These are phyloP conservation scores for Apotomis capreana DNA, from an alignment of 2,888 invertebrate species.

Conservation along the genomic window DNA sequence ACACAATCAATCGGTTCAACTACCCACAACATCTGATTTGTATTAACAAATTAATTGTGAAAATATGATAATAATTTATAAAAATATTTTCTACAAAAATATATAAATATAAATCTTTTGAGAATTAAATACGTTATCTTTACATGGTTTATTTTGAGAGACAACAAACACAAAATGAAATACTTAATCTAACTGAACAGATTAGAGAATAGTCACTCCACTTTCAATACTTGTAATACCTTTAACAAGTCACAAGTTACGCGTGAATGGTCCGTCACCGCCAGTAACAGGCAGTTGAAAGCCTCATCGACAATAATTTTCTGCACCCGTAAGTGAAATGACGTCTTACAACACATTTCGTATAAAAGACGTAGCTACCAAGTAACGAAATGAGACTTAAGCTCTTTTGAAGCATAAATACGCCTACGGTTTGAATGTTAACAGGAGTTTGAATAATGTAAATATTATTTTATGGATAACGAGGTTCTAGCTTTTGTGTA, in stretches of 20 bases:
- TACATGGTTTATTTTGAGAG: neutral
- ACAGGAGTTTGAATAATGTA: conserved; percentile 6
- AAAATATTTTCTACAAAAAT: too few relatives aligned
- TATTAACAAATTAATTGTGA: too few relatives aligned
- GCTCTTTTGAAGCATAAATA: neutral
- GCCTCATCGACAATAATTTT: conserved; percentile 32
- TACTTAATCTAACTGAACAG: neutral
- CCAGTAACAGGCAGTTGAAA: conserved; percentile 23
- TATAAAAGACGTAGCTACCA: neutral
- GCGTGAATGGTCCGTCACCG: conserved; percentile 21
- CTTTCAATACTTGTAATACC: conserved; percentile 5
- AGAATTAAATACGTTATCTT: too few relatives aligned
- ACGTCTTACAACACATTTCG: conserved; percentile 12
- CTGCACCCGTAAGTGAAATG: conserved; percentile 30
- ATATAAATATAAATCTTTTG: too few relatives aligned
- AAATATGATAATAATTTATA: too few relatives aligned
- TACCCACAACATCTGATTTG: too few relatives aligned
- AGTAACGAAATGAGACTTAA: neutral
- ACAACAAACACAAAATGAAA: neutral
- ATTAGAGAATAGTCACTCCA: conserved; percentile 11
- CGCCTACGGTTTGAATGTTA: conserved; percentile 8
- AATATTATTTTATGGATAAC: conserved; percentile 5
- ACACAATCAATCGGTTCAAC: too few relatives aligned
- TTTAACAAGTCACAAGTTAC: conserved; percentile 19
- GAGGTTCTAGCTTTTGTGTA: conserved; percentile 6